Evolutionary conservation across 2,113 vertebrate genomes (phyloP).

Genomic region (Neolamprologus brichardi): DNA sequence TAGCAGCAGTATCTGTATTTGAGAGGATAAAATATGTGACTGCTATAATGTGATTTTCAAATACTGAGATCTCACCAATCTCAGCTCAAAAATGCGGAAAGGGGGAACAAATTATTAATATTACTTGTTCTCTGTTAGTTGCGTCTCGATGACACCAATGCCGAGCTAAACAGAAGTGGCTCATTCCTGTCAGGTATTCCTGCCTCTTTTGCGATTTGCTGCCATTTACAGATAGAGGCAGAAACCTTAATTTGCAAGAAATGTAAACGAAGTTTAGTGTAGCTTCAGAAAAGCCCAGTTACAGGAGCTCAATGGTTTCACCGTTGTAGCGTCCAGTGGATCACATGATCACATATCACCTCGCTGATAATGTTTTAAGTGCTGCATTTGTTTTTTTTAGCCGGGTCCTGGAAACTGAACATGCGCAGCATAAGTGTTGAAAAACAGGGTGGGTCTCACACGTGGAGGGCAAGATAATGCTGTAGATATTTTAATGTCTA

Average conservation of each 20-base stretch:
- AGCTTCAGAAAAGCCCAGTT: neutral
- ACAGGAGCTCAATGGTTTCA: neutral
- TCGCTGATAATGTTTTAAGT: neutral
- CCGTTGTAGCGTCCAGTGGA: neutral
- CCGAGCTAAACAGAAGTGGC: neutral
- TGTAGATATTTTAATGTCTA: neutral
- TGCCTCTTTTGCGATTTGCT: neutral
- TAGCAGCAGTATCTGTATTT: neutral
- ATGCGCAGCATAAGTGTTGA: neutral
- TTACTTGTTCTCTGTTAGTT: neutral
- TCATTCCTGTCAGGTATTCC: accelerated
- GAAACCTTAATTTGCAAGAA: neutral
- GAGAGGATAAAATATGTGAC: neutral
- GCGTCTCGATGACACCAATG: neutral
- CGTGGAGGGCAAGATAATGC: neutral
- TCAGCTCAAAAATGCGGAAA: neutral
- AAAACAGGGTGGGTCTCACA: neutral
- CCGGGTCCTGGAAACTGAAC: neutral
- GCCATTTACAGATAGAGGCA: accelerated
- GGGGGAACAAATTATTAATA: neutral
- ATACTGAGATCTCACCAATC: accelerated
- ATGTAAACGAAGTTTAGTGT: neutral
- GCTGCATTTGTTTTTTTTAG: neutral
- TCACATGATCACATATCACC: neutral
- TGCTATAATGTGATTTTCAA: neutral